These are phyloP conservation scores for Amblyjoppa fuscipennis DNA, from an alignment of 2,888 invertebrate genomes.

Conservation along the genomic window DNA sequence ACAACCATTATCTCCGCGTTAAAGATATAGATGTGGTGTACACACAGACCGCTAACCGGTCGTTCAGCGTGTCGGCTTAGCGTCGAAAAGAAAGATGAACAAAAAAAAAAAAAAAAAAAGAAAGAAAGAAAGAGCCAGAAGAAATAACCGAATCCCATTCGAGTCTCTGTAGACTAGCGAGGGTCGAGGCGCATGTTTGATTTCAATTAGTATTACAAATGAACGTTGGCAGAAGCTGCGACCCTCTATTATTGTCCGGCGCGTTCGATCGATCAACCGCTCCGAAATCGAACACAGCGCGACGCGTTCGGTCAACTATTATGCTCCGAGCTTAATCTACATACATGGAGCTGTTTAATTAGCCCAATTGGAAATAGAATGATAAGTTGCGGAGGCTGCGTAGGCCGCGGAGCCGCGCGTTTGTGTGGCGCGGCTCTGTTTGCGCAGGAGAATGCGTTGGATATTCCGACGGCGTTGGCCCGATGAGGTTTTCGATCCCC, in stretches of 20 bases:
- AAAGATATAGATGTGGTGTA: not conserved
- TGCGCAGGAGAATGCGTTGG: constrained; percentile 26
- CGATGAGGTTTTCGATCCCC: constrained; percentile 20
- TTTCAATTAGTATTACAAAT: constrained; percentile 79
- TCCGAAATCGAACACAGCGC: constrained; percentile 45
- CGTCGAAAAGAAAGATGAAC: constrained; percentile 38
- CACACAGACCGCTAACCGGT: not conserved
- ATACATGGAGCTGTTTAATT: constrained; percentile 56
- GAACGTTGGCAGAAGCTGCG: constrained; percentile 63
- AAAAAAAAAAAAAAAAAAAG: constrained; percentile 22
- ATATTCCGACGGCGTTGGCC: not conserved
- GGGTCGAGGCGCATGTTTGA: constrained; percentile 71
- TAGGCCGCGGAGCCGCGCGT: not conserved
- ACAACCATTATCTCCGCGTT: constrained; percentile 20
- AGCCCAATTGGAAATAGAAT: constrained; percentile 58
- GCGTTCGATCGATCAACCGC: constrained; percentile 59
- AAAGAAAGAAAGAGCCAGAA: constrained; percentile 31
- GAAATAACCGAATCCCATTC: constrained; percentile 55
- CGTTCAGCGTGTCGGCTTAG: constrained; percentile 73
- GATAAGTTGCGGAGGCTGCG: constrained; percentile 30
- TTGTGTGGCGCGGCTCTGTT: not conserved
- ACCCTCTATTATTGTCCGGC: constrained; percentile 59
- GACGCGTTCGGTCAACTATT: not conserved
- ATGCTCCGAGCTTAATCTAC: constrained; percentile 15
- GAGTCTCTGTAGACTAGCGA: constrained; percentile 62